Base-by-base conservation (phyloP, 2,888 invertebrate species). In the Agrotis exclamationis region DNA sequence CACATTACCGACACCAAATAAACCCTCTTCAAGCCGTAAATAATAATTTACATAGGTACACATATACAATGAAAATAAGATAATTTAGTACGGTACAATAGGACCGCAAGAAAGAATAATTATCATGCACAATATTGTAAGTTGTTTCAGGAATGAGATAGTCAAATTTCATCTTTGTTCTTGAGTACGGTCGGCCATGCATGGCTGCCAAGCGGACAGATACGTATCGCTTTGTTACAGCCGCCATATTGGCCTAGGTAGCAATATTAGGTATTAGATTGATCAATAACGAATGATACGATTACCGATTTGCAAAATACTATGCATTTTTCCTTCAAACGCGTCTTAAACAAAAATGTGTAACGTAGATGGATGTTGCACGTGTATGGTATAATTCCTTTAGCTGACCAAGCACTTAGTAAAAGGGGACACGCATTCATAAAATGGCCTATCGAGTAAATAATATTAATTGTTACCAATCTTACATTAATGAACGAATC, bases 401-500 rank as follows among this genome's bases (percentile, higher is more conserved):
- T 87, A 92, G 89, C 92, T 92, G 89, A 93, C 89, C 90, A 94
- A 95, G 93, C 96, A 96, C 96, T 95, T 79, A 87, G 87, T 90
- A 89, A 89, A 89, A 88, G 89, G 93, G 95, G 95, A 88, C 95
- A 95, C 96, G 95, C 93, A 92, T 94, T 93, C 92, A 87, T 92
- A 89, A 90, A 87, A 86, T 83, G 89, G 87, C 96, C 95, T 95
- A 95, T 87, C 92, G 91, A 94, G 92, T 93, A 95, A 94, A 94
- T 94, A 95, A 93, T 94, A 95, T 92, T 94, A 94, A 94, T 94
- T 95, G 94, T 96, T 96, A 96, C 96, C 96, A 96, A 96, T 96
- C 96, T 96, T 96, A 96, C 96, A 96, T 96, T 96, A 94, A 93
- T 93, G 91, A 96, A 96, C 96, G 93, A 93, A 95, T 96, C 96